phyloP scores from a whole-genome alignment of 1,140 invertebrate species.

The Carposina sasakii region DNA sequence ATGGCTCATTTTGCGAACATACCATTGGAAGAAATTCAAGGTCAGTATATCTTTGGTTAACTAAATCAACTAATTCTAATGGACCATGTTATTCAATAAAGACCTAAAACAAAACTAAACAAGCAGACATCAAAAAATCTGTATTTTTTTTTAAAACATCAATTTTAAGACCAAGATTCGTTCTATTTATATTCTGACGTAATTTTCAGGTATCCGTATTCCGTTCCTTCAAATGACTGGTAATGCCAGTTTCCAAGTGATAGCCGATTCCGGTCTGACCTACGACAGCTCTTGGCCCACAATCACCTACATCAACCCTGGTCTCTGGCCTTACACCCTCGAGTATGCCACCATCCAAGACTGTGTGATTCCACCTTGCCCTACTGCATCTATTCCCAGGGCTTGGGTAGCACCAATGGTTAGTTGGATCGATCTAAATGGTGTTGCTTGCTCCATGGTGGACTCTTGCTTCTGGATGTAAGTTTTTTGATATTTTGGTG shows the following conservation, averaged over 20 bases:
- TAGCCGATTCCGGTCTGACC: constrained; percentile 43
- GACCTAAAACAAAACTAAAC: too few species aligned
- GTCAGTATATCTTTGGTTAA: too few species aligned
- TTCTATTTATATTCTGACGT: too few species aligned
- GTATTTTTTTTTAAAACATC: too few species aligned
- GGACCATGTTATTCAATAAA: too few species aligned
- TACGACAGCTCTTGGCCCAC: constrained; percentile 73
- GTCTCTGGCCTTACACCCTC: constrained; percentile 75
- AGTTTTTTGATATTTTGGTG: too few species aligned
- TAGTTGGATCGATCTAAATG: constrained; percentile 62
- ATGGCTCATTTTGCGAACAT: constrained; percentile 74
- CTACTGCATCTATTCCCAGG: constrained; percentile 62
- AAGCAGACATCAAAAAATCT: too few species aligned
- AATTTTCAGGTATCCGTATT: constrained; percentile 62
- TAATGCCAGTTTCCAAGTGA: constrained; percentile 51
- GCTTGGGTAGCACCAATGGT: constrained; percentile 72
- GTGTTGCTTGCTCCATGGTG: constrained; percentile 72
- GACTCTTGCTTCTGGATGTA: constrained; percentile 71
- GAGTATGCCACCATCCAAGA: constrained; percentile 69
- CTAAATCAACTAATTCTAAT: too few species aligned
- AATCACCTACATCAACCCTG: constrained; percentile 44
- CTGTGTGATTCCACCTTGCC: constrained; percentile 71
- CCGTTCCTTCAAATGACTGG: constrained; percentile 74
- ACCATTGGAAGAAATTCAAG: constrained; percentile 64
- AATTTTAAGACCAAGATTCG: too few species aligned